A percentile compares a stretch with the other conserved stretches of the same genome.
Evolutionary conservation across 2,797 vertebrate species (phyloP).

Genomic region (Arrhamphus sclerolepis): DNA sequence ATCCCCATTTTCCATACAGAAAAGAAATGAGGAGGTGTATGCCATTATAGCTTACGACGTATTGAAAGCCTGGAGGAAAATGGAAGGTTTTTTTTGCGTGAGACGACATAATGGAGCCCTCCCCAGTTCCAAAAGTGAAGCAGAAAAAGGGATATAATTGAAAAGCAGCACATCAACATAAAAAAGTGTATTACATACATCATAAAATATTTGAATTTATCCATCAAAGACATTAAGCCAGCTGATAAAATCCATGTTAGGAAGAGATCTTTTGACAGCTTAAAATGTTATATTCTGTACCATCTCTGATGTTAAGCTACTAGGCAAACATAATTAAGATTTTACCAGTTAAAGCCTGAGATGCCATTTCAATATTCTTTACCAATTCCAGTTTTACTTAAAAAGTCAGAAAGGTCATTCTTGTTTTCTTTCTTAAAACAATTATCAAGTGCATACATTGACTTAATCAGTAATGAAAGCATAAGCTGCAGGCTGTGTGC

Average conservation of each 20-base stretch:
- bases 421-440: no score
- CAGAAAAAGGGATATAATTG: slow-evolving; percentile 64
- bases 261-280: slow-evolving; percentile 7
- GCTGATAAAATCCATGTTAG: slow-evolving; percentile 9
- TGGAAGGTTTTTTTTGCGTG: slow-evolving; percentile 63
- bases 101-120: slow-evolving; percentile 64
- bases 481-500: no score
- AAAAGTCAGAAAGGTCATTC: neutral
- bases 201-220: slow-evolving; percentile 27
- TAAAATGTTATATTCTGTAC: neutral
- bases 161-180: slow-evolving; percentile 53
- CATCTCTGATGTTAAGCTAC: neutral
- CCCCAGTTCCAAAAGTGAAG: slow-evolving; percentile 52
- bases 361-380: neutral
- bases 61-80: slow-evolving; percentile 67
- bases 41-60: slow-evolving; percentile 63
- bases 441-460: no score
- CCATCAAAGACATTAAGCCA: slow-evolving; percentile 25
- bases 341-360: neutral
- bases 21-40: slow-evolving; percentile 66
- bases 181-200: slow-evolving; percentile 13
- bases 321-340: neutral
- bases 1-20: slow-evolving; percentile 65
- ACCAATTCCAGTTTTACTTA: neutral
- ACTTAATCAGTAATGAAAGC: no score